Evolutionary conservation across 2,888 invertebrate species (phyloP), one percentile per base, ranked within the genome.

Genomic region (Mayetiola destructor): DNA sequence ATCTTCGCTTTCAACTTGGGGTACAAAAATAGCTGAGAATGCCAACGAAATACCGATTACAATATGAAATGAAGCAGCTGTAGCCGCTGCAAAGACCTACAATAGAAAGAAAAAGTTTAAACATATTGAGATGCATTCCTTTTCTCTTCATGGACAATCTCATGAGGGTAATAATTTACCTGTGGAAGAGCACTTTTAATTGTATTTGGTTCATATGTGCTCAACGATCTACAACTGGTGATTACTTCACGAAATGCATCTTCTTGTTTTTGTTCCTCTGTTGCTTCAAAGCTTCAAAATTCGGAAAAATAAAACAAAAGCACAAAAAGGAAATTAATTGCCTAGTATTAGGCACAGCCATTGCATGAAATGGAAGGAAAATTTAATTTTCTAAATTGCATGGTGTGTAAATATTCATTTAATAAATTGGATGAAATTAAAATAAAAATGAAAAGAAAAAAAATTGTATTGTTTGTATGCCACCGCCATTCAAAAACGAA

Each of bases 41-140:
- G 78, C 77, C 64, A 80, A 73, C 23, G 76, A 73, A 18, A 80
- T 70, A 4, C 80, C 80, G 21, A 80, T 77, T n/a, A 75, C 76
- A 61, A 80, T 72, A 64, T 80, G 79, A 65, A 76, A 79, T 23
- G 77, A 74, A 3, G 76, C 77, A 3, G 77, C 74, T 48, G 77
- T 70, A 54, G 77, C 67, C 61, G 77, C 74, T 18, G 78, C 77
- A 27, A 71, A 63, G 53, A 79, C 74, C 79, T 79, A 64, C 2
- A 23, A 30, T 14, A 56, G 9, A 4, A n/a, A n/a, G n/a, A 8
- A 42, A 18, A 9, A 21, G 20, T 18, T 12, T 10, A 48, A 48
- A 23, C 21, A 48, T 12, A 23, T 6, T 8, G 20, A 16, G 16
- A 5, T 8, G 30, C 23, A 42, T 23, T 23, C 23, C 5, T 29